Percentiles rank a stretch among this genome's conserved stretches.
phyloP scores from a whole-genome alignment of 2,113 vertebrate genomes.

The Erythrolamprus reginae region DNA sequence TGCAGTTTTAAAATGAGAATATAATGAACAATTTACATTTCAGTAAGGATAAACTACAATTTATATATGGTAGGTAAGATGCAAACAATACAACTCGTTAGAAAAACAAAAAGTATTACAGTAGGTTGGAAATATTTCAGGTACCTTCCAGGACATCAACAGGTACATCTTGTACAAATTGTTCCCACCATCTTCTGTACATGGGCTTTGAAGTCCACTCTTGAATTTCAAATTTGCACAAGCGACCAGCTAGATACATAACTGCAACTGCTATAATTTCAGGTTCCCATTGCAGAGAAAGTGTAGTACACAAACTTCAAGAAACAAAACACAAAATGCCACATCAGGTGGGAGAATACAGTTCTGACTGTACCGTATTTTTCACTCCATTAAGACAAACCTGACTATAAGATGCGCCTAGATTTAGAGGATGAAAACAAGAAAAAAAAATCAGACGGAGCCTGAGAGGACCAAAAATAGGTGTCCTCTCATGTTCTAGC shows the following conservation, averaged over 20 bases:
- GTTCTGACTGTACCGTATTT: not conserved
- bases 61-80: not conserved
- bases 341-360: not conserved
- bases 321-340: not conserved
- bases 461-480: no score
- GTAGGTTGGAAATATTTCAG: not conserved
- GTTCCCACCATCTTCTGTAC: slow-evolving; percentile 96
- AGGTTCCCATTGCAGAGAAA: slow-evolving; percentile 97
- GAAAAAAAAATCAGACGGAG: no score
- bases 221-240: slow-evolving; percentile 98
- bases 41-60: not conserved
- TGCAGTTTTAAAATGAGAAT: not conserved
- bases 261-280: slow-evolving; percentile 98
- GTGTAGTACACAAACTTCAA: slow-evolving; percentile 90
- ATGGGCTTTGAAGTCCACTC: slow-evolving; percentile 97
- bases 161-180: slow-evolving; percentile 97
- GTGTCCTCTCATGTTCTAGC: no score
- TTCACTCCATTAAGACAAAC: no score
- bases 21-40: not conserved
- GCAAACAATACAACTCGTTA: not conserved
- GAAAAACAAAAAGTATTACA: not conserved
- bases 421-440: no score
- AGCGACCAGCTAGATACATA: slow-evolving; percentile 94
- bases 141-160: slow-evolving; percentile 96
- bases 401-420: no score